A percentile compares a stretch with the other conserved stretches of the same genome.
phyloP scores from a whole-genome alignment of 2,888 invertebrate genomes.

The Dicranocentrus wangi region DNA sequence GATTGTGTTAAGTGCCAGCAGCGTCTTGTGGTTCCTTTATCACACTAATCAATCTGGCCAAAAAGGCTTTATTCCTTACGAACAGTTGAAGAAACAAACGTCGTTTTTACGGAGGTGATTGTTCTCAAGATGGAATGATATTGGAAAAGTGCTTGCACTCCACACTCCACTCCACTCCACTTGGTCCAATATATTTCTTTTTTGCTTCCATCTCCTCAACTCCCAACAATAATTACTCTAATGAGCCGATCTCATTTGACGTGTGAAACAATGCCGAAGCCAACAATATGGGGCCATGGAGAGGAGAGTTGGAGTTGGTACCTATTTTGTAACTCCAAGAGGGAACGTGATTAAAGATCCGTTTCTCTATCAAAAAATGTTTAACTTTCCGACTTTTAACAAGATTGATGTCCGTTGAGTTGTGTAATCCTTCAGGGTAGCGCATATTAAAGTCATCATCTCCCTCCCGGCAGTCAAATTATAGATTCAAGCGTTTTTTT shows the following conservation, averaged over 20 bases:
- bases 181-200: conserved; percentile 33
- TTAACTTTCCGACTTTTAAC: not conserved
- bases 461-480: conserved; percentile 3
- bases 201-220: conserved; percentile 45
- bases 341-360: conserved; percentile 40
- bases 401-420: conserved; percentile 6
- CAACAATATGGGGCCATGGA: conserved; percentile 39
- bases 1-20: conserved; percentile 60
- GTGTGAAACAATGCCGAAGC: conserved; percentile 57
- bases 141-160: not conserved
- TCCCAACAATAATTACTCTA: conserved; percentile 61
- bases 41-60: conserved; percentile 55
- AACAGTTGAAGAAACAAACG: conserved; percentile 61
- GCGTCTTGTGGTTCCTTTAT: conserved; percentile 53
- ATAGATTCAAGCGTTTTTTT: not conserved
- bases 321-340: conserved; percentile 43
- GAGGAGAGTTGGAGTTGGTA: conserved; percentile 22
- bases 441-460: not conserved
- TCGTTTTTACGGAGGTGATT: conserved; percentile 51
- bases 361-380: conserved; percentile 13
- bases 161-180: too few relatives aligned
- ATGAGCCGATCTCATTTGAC: conserved; percentile 61
- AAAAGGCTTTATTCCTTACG: conserved; percentile 51
- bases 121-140: conserved; percentile 24
- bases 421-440: not conserved